These are phyloP conservation scores for Ctenoplectra terminalis DNA, from an alignment of 1,140 invertebrate genomes.

Conservation along the genomic window DNA sequence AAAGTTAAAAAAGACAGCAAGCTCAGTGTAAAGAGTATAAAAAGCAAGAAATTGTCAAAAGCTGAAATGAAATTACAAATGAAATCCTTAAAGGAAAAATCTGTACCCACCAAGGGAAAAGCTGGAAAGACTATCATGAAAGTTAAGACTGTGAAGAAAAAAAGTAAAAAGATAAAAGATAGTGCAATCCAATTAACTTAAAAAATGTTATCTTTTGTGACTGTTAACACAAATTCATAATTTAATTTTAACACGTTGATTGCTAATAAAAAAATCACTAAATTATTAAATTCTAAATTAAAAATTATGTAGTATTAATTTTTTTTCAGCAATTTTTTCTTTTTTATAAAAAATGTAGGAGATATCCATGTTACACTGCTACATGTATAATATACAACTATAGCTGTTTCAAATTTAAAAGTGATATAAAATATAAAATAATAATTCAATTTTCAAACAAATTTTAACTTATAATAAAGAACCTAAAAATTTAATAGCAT, in stretches of 20 bases:
- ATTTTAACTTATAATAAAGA: not conserved
- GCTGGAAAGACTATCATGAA: constrained; percentile 64
- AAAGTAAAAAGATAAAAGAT: constrained; percentile 55
- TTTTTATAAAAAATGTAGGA: not conserved
- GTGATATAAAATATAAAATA: not conserved
- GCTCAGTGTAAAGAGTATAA: constrained; percentile 60
- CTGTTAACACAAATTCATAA: constrained; percentile 1
- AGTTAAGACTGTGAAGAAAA: constrained; percentile 63
- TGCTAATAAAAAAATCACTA: constrained; percentile 5
- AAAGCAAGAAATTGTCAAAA: constrained; percentile 65
- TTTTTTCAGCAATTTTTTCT: not conserved
- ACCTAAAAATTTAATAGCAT: too few species aligned
- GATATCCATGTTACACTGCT: not conserved
- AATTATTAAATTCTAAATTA: not conserved
- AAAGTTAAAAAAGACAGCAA: constrained; percentile 74
- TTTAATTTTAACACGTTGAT: constrained; percentile 50
- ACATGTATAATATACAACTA: not conserved
- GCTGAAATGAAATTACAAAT: constrained; percentile 69
- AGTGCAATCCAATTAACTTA: constrained; percentile 59
- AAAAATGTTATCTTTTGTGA: constrained; percentile 45
- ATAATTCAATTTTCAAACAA: not conserved
- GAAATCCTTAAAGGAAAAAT: constrained; percentile 66
- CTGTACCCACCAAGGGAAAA: constrained; percentile 67
- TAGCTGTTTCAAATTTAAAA: not conserved
- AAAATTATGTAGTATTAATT: not conserved